A percentile compares a stretch with the other conserved stretches of the same genome.
Conservation (phyloP, 2,888 invertebrate genomes). For the Ypsolopha scabrella region DNA sequence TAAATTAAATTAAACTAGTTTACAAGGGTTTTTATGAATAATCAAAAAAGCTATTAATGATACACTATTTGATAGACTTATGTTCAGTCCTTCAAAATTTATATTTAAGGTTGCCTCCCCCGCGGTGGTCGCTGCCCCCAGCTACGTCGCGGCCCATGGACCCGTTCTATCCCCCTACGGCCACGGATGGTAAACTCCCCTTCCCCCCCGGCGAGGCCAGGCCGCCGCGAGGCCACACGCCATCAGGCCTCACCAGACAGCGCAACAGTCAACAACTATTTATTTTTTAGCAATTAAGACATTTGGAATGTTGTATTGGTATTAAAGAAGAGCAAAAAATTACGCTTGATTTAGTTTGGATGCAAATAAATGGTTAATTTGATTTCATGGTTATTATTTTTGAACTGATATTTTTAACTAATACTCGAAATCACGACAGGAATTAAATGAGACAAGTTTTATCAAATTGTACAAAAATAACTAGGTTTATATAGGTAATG, state of each 20-base stretch:
- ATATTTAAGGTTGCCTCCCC: conserved; percentile 46
- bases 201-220: conserved; percentile 12
- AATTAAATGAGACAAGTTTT: too few relatives aligned
- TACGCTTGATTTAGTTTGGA: not conserved
- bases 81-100: too few relatives aligned
- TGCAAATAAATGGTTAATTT: not conserved
- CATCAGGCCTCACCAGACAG: conserved; percentile 22
- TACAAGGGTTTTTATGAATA: too few relatives aligned
- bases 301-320: conserved; percentile 21
- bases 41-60: too few relatives aligned
- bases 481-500: too few relatives aligned
- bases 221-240: conserved; percentile 11
- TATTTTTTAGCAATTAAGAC: conserved; percentile 22
- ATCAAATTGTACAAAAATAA: too few relatives aligned
- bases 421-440: too few relatives aligned
- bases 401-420: too few relatives aligned
- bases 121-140: conserved; percentile 41
- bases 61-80: too few relatives aligned
- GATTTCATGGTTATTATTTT: too few relatives aligned
- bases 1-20: too few relatives aligned
- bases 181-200: conserved; percentile 44
- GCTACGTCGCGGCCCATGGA: conserved; percentile 24
- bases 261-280: conserved; percentile 49
- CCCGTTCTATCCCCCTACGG: conserved; percentile 34
- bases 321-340: conserved; percentile 15